Evolutionary conservation across 2,888 invertebrate species (phyloP), one percentile per base, ranked within the genome.

Genomic region (Athetis lepigone): DNA sequence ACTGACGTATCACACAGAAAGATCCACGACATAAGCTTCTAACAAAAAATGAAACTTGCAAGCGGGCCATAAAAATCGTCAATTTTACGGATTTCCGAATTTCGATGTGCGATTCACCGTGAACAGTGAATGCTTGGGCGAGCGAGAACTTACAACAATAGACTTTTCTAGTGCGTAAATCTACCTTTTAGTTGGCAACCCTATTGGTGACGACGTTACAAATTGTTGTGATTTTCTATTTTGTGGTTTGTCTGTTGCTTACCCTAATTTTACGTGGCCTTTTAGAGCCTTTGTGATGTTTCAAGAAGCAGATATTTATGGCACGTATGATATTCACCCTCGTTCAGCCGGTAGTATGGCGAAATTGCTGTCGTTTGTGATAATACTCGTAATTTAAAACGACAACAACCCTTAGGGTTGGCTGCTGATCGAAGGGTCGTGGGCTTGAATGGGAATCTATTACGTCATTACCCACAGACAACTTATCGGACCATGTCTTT

Each of bases 21-120:
- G 67, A 67, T 74, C 62, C 59, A 72, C 54, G 54, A 50, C 59
- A 57, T 60, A 74, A 69, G 64, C 56, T 54, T 78, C 57, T 64
- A 64, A 43, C 73, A 68, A 64, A 80, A 84, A 85, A 81, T 79
- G 75, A 61, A 75, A 75, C 70, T 74, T 81, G 72, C 78, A 80
- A 84, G 77, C 76, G 73, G 75, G 67, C 81, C 82, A 84, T 85
- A 86, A 87, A 87, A 86, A 77, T 81, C 81, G 79, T 77, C 83
- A 84, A 85, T 87, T 89, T 88, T 86, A 87, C 88, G 88, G 86
- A 85, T 85, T 86, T 85, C 83, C 85, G 87, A 87, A 82, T 88
- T 85, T 87, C 82, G 80, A 85, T 88, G 86, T 86, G 82, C 88
- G 84, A 79, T 84, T 82, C 83, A 84, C 83, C 88, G 83, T 85